Evolutionary conservation across 2,113 vertebrate species (phyloP), one percentile per base, ranked within the genome.

Genomic region (Nycticorax nycticorax): DNA sequence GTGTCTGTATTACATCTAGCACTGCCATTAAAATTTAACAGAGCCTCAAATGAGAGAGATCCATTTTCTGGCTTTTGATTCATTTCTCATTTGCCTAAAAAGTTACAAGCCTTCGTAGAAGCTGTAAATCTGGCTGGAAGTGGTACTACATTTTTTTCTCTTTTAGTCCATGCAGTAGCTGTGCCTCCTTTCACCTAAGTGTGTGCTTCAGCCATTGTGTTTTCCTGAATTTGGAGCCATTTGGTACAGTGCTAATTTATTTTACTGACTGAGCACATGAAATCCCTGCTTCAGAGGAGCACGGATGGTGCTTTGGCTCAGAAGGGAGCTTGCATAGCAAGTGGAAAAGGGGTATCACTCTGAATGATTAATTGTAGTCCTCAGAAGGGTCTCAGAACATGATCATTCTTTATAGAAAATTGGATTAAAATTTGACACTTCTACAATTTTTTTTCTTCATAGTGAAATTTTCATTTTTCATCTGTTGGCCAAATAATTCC

Each of bases 401-500:
- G 95, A 96, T 97, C 85, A 98, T 98, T 98, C 92, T 97, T 98
- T 97, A 96, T 68, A 92, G 94, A 92, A 98, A 97, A 97, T 95
- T 91, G 92, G 94, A 97, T 97, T 98, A 97, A 96, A 98, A 98
- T 97, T 94, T 96, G 96, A 98, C 96, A 88, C 92, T 84, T 98
- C 82, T 90, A 94, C 86, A 84, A 93, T 97, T 96, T 96, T 96
- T 95, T 90, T 78, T 95, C 96, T 97, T 96, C 95, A 93, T 89
- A 96, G 88, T 92, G 93, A 96, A 97, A 95, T 97, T 97, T 98
- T 96, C 96, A 97, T 98, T 98, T 98, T 97, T 97, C 95, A 96
- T 96, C 92, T 68, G 76, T 79, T 96, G 90, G 87, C 94, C 96
- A 97, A 98, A 97, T 97, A 96, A 97, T 98, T 98, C 97, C 87